Evolutionary conservation across 2,113 vertebrate genomes (phyloP), one percentile per base, ranked within the genome.

Genomic region (Cervus canadensis): DNA sequence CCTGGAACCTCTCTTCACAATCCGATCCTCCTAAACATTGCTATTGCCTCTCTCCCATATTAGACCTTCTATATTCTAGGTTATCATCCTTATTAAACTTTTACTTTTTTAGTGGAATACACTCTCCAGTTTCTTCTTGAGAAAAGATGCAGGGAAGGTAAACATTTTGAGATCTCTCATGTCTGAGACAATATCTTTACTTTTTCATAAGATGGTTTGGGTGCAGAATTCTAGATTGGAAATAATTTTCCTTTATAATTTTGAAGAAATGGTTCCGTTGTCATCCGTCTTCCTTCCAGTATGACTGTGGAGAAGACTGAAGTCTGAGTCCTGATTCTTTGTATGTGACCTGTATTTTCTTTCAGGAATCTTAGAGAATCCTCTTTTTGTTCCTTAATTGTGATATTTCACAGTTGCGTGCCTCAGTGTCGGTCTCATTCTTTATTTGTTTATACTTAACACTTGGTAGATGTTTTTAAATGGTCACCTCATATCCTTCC

Each of bases 181-280:
- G 6, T 89, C 59, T 52, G 71, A 89, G 48, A 96, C 86, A 81
- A 67, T 81, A 67, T 7, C 45, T 92, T 85, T 92, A 50, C n/a
- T 91, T 88, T 94, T 91, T 86, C 26, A 52, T 89, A 40, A 94
- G 85, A 85, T 56, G 21, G 28, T 88, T 94, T 91, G 36, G 81
- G 40, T 90, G 25, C 64, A 88, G 43, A 78, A 87, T 79, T 84
- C n/a, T 87, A 40, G 93, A 30, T 81, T 74, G 28, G 48, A 83
- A 92, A 74, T 89, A 67, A 19, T 93, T 89, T 64, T 81, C 43
- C 88, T 86, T 95, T 45, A 43, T 89, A 76, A 52, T 64, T 96
- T 82, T 74, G 60, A 92, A 95, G 91, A 86, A 87, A n/a, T 71
- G 40, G 7, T 33, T 79, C 12, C 30, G 16, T 57, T 95, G 62